Conservation (phyloP, 2,888 invertebrate species). For the Caenorhabditis panamensis region DNA sequence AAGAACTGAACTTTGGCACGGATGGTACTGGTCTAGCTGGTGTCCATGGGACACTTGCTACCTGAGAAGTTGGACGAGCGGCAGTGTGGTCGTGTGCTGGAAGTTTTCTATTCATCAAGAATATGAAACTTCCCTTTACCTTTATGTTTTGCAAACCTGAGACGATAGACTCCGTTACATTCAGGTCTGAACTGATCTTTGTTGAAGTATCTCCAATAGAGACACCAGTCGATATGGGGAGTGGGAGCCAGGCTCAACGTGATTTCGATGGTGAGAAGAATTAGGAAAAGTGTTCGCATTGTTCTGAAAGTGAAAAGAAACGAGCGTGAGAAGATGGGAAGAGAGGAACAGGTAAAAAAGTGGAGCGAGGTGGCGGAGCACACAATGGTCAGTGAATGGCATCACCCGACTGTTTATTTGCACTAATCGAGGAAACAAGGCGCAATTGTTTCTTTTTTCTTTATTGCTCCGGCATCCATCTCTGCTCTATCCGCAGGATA, state of each 20-base stretch:
- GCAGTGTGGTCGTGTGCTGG: constrained; percentile 38
- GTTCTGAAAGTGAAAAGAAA: constrained; percentile 4
- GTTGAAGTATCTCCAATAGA: constrained; percentile 63
- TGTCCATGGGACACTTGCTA: constrained; percentile 35
- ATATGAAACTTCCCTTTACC: no score
- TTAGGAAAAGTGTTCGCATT: constrained; percentile 19
- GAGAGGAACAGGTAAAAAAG: no score
- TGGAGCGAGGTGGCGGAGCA: no score
- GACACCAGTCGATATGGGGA: constrained; percentile 65
- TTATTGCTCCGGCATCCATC: constrained; percentile 4
- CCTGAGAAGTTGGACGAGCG: constrained; percentile 14
- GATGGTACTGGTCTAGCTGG: constrained; percentile 30
- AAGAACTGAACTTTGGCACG: constrained; percentile 29
- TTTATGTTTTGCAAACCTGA: constrained; percentile 60
- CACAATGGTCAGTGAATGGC: constrained; percentile 2
- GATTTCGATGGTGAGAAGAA: constrained; percentile 13
- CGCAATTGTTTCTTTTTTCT: constrained; percentile 49
- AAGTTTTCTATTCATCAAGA: background rate
- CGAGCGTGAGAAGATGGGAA: background rate
- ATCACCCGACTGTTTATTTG: constrained; percentile 40
- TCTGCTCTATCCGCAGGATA: constrained; percentile 6
- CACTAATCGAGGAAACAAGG: constrained; percentile 42
- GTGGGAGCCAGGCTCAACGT: constrained; percentile 24
- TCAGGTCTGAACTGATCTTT: constrained; percentile 63
- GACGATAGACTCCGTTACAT: constrained; percentile 64